These are phyloP conservation scores for Drosophila bocqueti DNA, from an alignment of 1,140 invertebrate genomes.

Conservation along the genomic window DNA sequence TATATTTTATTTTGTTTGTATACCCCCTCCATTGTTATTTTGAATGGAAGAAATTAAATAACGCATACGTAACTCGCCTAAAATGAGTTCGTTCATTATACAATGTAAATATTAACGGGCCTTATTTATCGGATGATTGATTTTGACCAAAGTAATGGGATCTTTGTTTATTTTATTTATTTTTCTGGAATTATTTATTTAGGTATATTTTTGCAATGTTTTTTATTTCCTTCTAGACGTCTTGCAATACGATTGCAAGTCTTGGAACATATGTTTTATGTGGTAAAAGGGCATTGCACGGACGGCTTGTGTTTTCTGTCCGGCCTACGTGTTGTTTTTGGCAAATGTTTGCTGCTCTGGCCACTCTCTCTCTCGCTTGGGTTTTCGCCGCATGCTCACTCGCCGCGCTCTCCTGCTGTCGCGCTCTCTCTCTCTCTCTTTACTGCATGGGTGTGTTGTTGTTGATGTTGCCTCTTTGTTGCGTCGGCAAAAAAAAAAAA, in stretches of 20 bases:
- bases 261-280: background rate
- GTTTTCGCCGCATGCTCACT: slow-evolving; percentile 20
- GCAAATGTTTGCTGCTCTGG: slow-evolving; percentile 51
- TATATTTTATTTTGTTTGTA: background rate
- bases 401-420: slow-evolving; percentile 6
- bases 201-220: background rate
- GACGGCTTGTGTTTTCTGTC: slow-evolving; percentile 4
- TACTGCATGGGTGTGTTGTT: slow-evolving; percentile 15
- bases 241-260: background rate
- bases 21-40: background rate
- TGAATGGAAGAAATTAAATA: background rate
- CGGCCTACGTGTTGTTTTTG: slow-evolving; percentile 59
- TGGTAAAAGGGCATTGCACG: slow-evolving; percentile 23
- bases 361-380: slow-evolving; percentile 26
- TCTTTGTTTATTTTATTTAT: too few species aligned
- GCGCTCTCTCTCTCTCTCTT: background rate
- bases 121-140: background rate
- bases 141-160: background rate
- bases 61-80: slow-evolving; percentile 1
- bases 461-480: slow-evolving; percentile 39
- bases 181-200: background rate
- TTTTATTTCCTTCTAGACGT: background rate
- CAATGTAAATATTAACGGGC: too few species aligned
- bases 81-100: too few species aligned
- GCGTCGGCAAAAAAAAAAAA: slow-evolving; percentile 24